A percentile compares a stretch with the other conserved stretches of the same genome.
Evolutionary conservation across 2,113 vertebrate species (phyloP).

Genomic region (Syngnathus typhle): DNA sequence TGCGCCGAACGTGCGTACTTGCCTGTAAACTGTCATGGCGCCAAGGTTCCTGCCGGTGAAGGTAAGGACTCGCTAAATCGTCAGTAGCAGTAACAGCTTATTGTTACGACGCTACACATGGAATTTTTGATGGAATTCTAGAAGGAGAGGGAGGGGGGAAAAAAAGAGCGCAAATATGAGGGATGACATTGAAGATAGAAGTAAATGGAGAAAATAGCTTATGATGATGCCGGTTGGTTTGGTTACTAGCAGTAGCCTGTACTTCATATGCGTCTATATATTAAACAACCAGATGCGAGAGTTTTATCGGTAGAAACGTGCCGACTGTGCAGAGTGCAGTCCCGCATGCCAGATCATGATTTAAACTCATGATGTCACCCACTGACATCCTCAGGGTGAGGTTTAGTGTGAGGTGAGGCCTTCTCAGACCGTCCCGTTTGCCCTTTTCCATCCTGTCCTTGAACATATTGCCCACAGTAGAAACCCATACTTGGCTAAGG

Average conservation of each 20-base stretch:
- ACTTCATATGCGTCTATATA: neutral
- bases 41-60: slow-evolving; percentile 70
- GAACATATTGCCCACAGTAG: neutral
- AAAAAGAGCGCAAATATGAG: slow-evolving; percentile 16
- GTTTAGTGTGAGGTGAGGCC: slow-evolving; percentile 9
- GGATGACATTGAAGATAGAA: slow-evolving; percentile 68
- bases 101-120: neutral
- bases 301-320: neutral
- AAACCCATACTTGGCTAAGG: too few species aligned
- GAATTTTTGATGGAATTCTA: neutral
- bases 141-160: neutral
- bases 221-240: slow-evolving; percentile 20
- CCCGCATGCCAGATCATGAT: slow-evolving; percentile 17
- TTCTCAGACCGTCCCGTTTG: neutral
- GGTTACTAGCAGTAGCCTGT: neutral
- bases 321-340: neutral
- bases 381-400: slow-evolving; percentile 24
- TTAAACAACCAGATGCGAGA: neutral
- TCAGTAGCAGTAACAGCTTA: slow-evolving; percentile 3
- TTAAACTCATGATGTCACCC: slow-evolving; percentile 35
- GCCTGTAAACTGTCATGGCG: slow-evolving; percentile 65
- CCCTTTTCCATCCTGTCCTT: slow-evolving; percentile 32
- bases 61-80: slow-evolving; percentile 64
- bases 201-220: slow-evolving; percentile 7
- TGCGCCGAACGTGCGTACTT: slow-evolving; percentile 21